These are phyloP conservation scores for Cephalopterus ornatus DNA, from an alignment of 2,113 vertebrate species.

Conservation along the genomic window DNA sequence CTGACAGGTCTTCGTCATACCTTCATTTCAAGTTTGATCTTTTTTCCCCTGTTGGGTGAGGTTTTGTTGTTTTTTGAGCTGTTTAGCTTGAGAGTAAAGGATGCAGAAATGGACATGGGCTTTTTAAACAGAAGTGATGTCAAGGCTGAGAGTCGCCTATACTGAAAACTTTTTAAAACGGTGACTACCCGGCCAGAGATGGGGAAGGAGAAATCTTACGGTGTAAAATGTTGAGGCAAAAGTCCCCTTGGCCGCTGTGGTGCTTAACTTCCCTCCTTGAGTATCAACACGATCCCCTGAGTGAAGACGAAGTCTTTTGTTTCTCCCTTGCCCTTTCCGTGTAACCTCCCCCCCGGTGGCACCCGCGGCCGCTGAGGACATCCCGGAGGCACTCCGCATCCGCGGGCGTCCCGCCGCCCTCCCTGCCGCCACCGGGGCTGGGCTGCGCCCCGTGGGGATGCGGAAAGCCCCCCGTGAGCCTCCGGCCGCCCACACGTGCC, in stretches of 20 bases:
- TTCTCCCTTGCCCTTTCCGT: rapidly evolving
- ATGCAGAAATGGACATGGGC: rapidly evolving
- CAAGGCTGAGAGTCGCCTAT: rapidly evolving
- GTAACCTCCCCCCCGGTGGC: rapidly evolving
- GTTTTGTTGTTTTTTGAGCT: background rate
- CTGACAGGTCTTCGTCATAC: background rate
- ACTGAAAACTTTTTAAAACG: no score
- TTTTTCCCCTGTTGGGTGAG: background rate
- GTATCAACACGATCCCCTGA: rapidly evolving
- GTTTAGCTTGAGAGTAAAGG: background rate
- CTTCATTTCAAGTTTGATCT: background rate
- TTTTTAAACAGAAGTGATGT: background rate
- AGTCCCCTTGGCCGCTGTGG: background rate
- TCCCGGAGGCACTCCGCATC: background rate
- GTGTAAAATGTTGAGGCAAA: background rate
- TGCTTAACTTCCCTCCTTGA: background rate
- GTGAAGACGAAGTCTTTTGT: background rate
- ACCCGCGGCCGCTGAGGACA: background rate
- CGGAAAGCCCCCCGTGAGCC: background rate
- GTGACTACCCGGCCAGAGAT: background rate
- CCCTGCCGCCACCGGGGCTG: background rate
- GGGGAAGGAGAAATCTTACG: background rate
- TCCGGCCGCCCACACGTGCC: background rate
- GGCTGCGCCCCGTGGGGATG: background rate
- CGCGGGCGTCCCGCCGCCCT: background rate